Base-by-base conservation (phyloP, 35 echinoderm and acorn worm genomes). In the Anneissia japonica region DNA sequence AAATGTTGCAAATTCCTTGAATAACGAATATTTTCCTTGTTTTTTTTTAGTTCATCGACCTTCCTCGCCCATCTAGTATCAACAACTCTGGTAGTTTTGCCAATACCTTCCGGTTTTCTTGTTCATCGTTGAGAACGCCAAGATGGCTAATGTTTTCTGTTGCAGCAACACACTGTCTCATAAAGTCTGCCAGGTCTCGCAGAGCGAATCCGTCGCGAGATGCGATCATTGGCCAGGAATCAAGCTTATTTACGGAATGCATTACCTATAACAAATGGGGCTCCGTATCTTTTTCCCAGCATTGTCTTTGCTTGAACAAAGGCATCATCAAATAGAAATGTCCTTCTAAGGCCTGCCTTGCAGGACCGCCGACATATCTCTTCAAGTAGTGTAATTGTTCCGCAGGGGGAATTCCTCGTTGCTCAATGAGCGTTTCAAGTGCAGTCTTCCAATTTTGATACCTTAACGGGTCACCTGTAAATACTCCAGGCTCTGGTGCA, bases 81-180 rank as follows among this genome's bases (percentile, higher is more conserved):
- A 97, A 26, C 84, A 87, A 90, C 7, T 84, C 46, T 5, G 94
- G 87, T 38, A 97, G 85, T 33, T 97, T 97, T 16, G 79, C 41
- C 11, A 93, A 6, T 41, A 95, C 26, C 39, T 88, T 95, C 34
- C 77, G 35, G 77, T 93, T 97, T 79, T 92, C 87, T 38, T 77
- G 36, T 31, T 76, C 83, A 74, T 97, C 91, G 74, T 97, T 79
- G 0, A 97, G 55, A 36, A 79, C 34, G 2, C 87, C 35, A 6
- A 91, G 75, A 32, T 79, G 32, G 7, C 19, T 36, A 72, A 75
- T 34, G 30, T 39, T 43, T 4, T 32, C 39, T 31, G 33, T 77
- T 4, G 75, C 75, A 1, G 75, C 75, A 10, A 75, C 26, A n/a
- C 74, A 81, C 32, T 75, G 74, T n/a, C 32, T 75, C 74, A 75